Evolutionary conservation across 2,888 invertebrate genomes (phyloP).

Genomic region (Isotomurus palustris): DNA sequence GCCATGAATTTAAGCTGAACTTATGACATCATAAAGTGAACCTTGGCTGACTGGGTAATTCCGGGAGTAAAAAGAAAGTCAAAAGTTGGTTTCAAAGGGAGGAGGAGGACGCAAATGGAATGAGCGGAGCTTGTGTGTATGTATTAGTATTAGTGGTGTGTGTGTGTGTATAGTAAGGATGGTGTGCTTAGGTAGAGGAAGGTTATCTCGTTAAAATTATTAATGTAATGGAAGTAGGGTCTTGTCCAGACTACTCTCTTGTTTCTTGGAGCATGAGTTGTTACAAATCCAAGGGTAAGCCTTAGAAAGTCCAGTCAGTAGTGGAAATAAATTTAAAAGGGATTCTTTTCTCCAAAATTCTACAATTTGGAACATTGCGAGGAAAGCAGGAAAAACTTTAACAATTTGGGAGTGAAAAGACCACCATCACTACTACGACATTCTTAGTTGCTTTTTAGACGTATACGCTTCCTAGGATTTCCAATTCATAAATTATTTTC

Average conservation of each 20-base stretch:
- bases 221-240: constrained; percentile 9
- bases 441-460: too few relatives aligned
- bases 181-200: too few relatives aligned
- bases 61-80: too few relatives aligned
- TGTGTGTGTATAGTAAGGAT: too few relatives aligned
- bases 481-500: constrained; percentile 38
- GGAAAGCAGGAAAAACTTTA: constrained; percentile 28
- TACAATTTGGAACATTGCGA: constrained; percentile 13
- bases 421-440: too few relatives aligned
- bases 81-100: too few relatives aligned
- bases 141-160: too few relatives aligned
- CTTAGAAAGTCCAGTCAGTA: constrained; percentile 9
- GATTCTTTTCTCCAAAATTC: constrained; percentile 23
- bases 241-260: not conserved
- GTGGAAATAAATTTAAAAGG: constrained; percentile 27
- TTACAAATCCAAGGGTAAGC: constrained; percentile 14
- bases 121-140: too few relatives aligned
- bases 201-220: not conserved
- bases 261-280: not conserved
- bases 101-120: too few relatives aligned
- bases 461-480: constrained; percentile 23
- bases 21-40: too few relatives aligned
- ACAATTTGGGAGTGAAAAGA: constrained; percentile 33
- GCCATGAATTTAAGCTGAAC: too few relatives aligned
- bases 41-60: too few relatives aligned